phyloP scores from a whole-genome alignment of 2,797 vertebrate species.

The Neomorphus geoffroyi region DNA sequence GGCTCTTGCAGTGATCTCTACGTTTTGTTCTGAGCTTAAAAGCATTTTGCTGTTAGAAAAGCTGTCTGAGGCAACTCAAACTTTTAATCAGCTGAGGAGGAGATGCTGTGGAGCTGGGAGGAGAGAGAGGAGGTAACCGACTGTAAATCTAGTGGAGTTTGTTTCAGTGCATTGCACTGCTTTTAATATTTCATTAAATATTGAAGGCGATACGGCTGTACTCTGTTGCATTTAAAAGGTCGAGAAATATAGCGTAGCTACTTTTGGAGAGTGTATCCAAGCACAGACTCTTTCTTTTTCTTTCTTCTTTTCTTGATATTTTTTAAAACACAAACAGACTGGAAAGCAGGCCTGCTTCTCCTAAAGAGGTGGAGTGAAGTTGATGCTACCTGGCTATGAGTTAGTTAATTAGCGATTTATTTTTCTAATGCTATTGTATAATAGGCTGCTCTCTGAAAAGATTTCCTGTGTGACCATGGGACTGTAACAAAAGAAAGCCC shows the following conservation, averaged over 20 bases:
- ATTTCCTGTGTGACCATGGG: constrained; percentile 56
- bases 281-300: accelerated
- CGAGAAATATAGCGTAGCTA: background rate
- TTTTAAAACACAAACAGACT: background rate
- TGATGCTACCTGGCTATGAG: constrained; percentile 45
- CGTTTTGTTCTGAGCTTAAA: constrained; percentile 33
- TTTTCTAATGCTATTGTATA: constrained; percentile 11
- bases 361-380: background rate
- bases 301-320: background rate
- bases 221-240: background rate
- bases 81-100: constrained; percentile 63
- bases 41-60: constrained; percentile 38
- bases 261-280: background rate
- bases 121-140: background rate
- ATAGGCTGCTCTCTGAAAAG: constrained; percentile 28
- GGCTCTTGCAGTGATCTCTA: constrained; percentile 41
- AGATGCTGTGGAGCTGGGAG: constrained; percentile 40
- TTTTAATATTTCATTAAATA: constrained; percentile 42
- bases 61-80: constrained; percentile 56
- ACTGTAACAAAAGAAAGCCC: constrained; percentile 54
- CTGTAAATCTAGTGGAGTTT: constrained; percentile 58
- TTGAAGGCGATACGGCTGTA: background rate
- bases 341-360: constrained; percentile 40
- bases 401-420: constrained; percentile 69
- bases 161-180: background rate